Evolutionary conservation across 1,140 invertebrate species (phyloP).

Genomic region (Daktulosphaira vitifoliae): DNA sequence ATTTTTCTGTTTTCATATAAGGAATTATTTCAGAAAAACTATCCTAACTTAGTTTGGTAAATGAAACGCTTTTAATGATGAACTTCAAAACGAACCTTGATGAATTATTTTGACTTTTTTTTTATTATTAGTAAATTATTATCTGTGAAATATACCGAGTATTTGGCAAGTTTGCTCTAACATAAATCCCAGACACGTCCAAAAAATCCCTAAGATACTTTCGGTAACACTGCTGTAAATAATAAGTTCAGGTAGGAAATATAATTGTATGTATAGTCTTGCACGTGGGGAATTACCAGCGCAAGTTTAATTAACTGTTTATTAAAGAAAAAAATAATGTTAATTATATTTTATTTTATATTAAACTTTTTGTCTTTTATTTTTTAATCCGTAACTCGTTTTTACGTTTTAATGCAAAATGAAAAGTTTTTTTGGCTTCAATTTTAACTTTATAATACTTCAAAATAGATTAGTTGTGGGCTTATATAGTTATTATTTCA

Average conservation of each 20-base stretch:
- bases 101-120: slow-evolving; percentile 12
- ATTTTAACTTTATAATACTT: not conserved
- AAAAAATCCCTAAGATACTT: slow-evolving; percentile 6
- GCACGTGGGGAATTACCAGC: not conserved
- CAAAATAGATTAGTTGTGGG: not conserved
- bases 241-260: not conserved
- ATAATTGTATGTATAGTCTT: no score
- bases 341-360: slow-evolving; percentile 3
- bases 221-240: not conserved
- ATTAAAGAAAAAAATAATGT: slow-evolving; percentile 7
- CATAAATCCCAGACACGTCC: slow-evolving; percentile 19
- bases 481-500: not conserved
- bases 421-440: not conserved
- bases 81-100: slow-evolving; percentile 22
- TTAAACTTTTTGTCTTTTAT: slow-evolving; percentile 12
- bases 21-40: no score
- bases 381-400: not conserved
- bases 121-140: not conserved
- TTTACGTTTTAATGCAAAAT: not conserved
- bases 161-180: no score
- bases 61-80: slow-evolving; percentile 10
- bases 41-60: not conserved
- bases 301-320: slow-evolving; percentile 31
- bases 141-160: not conserved
- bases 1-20: no score